Evolutionary conservation across 2,797 vertebrate genomes (phyloP).

Genomic region (Serranus cabrilla): DNA sequence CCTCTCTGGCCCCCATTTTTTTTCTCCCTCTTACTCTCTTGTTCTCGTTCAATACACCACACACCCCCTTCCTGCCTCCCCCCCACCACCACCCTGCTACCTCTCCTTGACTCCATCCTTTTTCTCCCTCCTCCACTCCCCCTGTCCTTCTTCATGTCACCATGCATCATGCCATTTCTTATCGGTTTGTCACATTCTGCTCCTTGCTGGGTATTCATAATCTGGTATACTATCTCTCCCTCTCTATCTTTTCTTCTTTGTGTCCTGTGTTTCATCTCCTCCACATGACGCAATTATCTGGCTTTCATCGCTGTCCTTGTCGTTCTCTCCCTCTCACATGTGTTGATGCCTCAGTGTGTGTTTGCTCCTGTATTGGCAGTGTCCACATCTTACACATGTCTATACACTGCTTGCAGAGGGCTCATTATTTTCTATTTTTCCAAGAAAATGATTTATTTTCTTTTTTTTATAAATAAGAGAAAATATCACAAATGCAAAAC

Average conservation of each 20-base stretch:
- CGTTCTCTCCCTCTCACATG: slow-evolving; percentile 14
- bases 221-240: slow-evolving; percentile 43
- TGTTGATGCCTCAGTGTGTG: slow-evolving; percentile 19
- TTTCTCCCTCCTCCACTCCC: slow-evolving; percentile 24
- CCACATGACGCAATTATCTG: slow-evolving; percentile 56
- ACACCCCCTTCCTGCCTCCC: slow-evolving; percentile 20
- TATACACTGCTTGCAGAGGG: not conserved
- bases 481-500: slow-evolving; percentile 4
- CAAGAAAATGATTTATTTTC: not conserved
- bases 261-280: slow-evolving; percentile 61
- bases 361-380: not conserved
- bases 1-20: not conserved
- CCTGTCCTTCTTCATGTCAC: slow-evolving; percentile 56
- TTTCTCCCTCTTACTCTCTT: slow-evolving; percentile 4
- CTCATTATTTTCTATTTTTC: slow-evolving; percentile 14
- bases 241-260: slow-evolving; percentile 28
- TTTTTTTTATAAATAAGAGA: not conserved
- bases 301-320: slow-evolving; percentile 34
- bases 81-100: slow-evolving; percentile 27
- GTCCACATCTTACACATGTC: not conserved
- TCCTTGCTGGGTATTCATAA: slow-evolving; percentile 61
- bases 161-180: slow-evolving; percentile 60
- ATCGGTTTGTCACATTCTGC: slow-evolving; percentile 67
- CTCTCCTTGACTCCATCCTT: slow-evolving; percentile 69
- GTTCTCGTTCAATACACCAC: slow-evolving; percentile 46